phyloP scores from a whole-genome alignment of 2,113 vertebrate genomes.

The Mesoclemmys tuberculata region DNA sequence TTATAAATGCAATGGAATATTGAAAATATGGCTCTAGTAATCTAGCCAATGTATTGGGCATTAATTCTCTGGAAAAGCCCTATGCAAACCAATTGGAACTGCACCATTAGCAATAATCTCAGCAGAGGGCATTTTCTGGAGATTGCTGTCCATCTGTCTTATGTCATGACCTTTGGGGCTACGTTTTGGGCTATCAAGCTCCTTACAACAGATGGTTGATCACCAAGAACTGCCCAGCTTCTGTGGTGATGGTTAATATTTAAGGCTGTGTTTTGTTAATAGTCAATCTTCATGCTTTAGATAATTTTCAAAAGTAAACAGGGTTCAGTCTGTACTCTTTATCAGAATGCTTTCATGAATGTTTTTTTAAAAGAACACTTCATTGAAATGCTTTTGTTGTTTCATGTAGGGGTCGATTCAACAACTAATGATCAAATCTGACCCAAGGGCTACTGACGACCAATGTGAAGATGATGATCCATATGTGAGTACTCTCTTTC shows the following conservation, averaged over 20 bases:
- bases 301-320: neutral
- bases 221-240: neutral
- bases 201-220: neutral
- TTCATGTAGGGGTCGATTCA: conserved; percentile 90
- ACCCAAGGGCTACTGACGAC: conserved; percentile 85
- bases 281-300: neutral
- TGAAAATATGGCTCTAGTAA: neutral
- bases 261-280: fast-evolving
- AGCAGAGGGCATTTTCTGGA: neutral
- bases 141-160: neutral
- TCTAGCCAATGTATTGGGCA: neutral
- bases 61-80: neutral
- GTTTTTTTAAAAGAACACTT: neutral
- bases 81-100: neutral
- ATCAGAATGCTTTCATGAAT: neutral
- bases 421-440: conserved; percentile 87
- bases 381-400: neutral
- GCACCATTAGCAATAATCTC: neutral
- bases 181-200: neutral
- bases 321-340: fast-evolving
- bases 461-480: conserved; percentile 93
- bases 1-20: neutral
- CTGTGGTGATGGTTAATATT: neutral
- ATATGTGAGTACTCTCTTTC: conserved; percentile 83
- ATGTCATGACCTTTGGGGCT: neutral